Evolutionary conservation across 2,797 vertebrate species (phyloP), one percentile per base, ranked within the genome.

Genomic region (Chiroxiphia lanceolata): DNA sequence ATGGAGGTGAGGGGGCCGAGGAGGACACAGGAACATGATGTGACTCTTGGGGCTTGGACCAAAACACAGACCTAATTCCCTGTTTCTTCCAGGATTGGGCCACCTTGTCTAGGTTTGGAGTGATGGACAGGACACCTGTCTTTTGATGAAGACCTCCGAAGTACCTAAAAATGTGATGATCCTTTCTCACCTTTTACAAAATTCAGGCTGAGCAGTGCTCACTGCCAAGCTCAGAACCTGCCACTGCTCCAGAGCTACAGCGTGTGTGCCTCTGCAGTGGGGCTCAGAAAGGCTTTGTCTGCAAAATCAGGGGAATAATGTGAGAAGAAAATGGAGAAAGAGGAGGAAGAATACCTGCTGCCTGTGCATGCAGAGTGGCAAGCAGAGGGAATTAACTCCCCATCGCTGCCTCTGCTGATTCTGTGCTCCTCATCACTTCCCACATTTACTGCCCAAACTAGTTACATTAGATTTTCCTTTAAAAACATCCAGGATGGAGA

Each of bases 11-110:
- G 3, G 26, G 3, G 4, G 6, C 1, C 20, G 72, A 63, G 56
- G 33, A 56, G 10, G 10, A 26, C 59, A 59, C 0, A 4, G 36
- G 31, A 76, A 54, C 40, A 19, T 6, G 3, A 53, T 0, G 0
- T 21, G 86, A 18, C 15, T 80, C 51, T 45, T 2, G 5, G 14
- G n/a, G 18, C 51, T 63, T 74, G 36, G 23, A 33, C 31, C 9
- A 17, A 77, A 75, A 53, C 38, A 51, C 33, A 78, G 65, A 80
- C 19, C 25, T 38, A 38, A 23, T 13, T 87, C 22, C n/a, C 40
- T 6, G 1, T 31, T 94, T 85, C 53, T 90, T 69, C 27, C 34
- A 50, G 48, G 68, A 56, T 7, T 27, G 15, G n/a, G 57, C 13
- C 12, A 71, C 19, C 11, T 89, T 60, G 40, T 23, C 60, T 63